phyloP scores from a whole-genome alignment of 2,797 vertebrate genomes.

The Peromyscus attwateri region DNA sequence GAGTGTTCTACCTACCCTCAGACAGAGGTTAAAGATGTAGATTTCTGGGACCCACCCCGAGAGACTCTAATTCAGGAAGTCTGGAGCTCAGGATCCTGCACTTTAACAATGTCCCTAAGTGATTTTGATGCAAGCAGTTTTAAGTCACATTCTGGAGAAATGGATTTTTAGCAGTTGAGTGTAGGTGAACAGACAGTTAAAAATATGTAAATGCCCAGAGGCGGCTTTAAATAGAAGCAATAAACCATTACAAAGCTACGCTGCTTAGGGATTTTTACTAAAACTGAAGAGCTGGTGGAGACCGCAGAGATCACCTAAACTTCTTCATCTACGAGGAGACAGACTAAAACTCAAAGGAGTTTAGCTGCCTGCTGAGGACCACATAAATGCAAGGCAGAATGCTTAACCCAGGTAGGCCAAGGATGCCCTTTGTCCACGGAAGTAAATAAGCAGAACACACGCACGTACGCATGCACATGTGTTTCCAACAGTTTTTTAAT shows the following conservation, averaged over 20 bases:
- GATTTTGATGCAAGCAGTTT: conserved; percentile 45
- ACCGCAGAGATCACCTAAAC: conserved; percentile 56
- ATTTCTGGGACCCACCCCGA: conserved; percentile 62
- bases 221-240: conserved; percentile 76
- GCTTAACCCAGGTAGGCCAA: conserved; percentile 18
- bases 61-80: conserved; percentile 58
- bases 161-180: conserved; percentile 50
- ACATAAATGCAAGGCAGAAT: conserved; percentile 24
- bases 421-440: conserved; percentile 2
- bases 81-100: conserved; percentile 50
- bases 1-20: conserved; percentile 45
- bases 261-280: conserved; percentile 61
- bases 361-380: conserved; percentile 34
- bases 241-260: conserved; percentile 73
- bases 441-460: conserved; percentile 3
- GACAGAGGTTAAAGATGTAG: conserved; percentile 48
- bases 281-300: conserved; percentile 58
- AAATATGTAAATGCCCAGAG: conserved; percentile 74
- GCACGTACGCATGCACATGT: neutral
- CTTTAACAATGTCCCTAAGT: conserved; percentile 33
- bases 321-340: conserved; percentile 32
- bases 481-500: conserved; percentile 45
- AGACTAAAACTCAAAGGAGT: conserved; percentile 1
- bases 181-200: conserved; percentile 65
- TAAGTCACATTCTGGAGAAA: conserved; percentile 57